phyloP scores from a whole-genome alignment of 2,888 invertebrate species.

The Eupithecia pulchellata region DNA sequence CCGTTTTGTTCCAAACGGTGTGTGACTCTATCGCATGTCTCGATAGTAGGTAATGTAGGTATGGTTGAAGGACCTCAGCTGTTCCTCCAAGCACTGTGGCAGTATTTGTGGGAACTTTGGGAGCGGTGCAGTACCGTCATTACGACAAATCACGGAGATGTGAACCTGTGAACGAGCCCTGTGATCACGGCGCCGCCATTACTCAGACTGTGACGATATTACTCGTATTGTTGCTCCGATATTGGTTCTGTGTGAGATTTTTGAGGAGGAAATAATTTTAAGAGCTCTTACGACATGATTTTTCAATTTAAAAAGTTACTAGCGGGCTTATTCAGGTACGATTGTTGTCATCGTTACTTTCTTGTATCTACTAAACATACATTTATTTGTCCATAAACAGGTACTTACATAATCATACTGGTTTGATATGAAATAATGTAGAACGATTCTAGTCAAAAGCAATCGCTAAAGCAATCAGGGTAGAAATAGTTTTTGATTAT shows the following conservation, averaged over 20 bases:
- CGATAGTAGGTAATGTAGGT: too few relatives aligned
- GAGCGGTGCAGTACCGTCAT: conserved; percentile 25
- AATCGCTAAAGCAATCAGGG: neutral
- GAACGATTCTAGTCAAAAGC: neutral
- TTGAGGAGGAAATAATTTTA: neutral
- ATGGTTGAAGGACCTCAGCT: neutral
- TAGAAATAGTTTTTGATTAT: neutral
- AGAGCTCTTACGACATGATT: neutral
- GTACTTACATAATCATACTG: too few relatives aligned
- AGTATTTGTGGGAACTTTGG: conserved; percentile 25
- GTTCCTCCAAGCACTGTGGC: neutral
- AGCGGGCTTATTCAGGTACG: neutral
- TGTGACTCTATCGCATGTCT: neutral
- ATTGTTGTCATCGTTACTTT: neutral
- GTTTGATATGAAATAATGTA: too few relatives aligned
- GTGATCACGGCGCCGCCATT: conserved; percentile 24
- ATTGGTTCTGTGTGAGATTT: conserved; percentile 4
- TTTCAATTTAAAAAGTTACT: neutral
- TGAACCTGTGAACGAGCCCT: conserved; percentile 26
- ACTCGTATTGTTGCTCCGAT: neutral
- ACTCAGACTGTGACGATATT: conserved; percentile 1
- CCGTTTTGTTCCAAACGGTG: neutral
- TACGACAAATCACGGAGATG: conserved; percentile 29
- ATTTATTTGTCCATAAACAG: too few relatives aligned
- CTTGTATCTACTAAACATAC: too few relatives aligned